Evolutionary conservation across 2,888 invertebrate genomes (phyloP).

Genomic region (Mesochorus sp.): DNA sequence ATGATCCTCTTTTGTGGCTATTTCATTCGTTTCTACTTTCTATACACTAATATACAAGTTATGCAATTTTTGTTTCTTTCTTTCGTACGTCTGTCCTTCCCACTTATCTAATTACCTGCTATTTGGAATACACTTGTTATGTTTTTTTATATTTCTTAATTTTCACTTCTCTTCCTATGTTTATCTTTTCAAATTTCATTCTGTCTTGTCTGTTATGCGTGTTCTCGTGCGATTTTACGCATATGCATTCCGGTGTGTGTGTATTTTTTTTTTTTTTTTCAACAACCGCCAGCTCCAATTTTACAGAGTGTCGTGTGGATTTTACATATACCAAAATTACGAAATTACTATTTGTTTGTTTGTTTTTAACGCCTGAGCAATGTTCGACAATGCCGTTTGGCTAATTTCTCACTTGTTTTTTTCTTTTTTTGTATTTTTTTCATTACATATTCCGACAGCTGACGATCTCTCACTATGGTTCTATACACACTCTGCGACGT

Average conservation of each 20-base stretch:
- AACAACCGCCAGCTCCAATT: constrained; percentile 73
- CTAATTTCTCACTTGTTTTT: neutral
- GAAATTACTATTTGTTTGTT: constrained; percentile 11
- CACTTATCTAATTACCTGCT: constrained; percentile 80
- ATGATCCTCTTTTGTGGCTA: constrained; percentile 79
- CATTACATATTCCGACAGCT: no score
- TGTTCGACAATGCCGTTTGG: neutral
- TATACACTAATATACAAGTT: constrained; percentile 83
- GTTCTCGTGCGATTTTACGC: constrained; percentile 14
- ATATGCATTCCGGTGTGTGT: constrained; percentile 26
- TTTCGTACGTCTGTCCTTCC: constrained; percentile 78
- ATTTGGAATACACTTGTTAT: constrained; percentile 75
- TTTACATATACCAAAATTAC: constrained; percentile 3
- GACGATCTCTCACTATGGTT: neutral
- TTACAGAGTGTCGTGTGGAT: neutral
- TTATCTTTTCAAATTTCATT: neutral
- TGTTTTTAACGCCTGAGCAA: neutral
- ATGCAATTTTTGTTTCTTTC: constrained; percentile 73
- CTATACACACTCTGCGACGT: constrained; percentile 21
- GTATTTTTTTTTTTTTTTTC: no score
- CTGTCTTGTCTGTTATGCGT: no score
- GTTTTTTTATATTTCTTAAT: constrained; percentile 58
- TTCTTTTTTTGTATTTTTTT: neutral
- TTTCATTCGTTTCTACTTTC: constrained; percentile 80
- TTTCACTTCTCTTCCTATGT: constrained; percentile 57